Evolutionary conservation across 2,888 invertebrate species (phyloP), one percentile per base, ranked within the genome.

Genomic region (Eilema caniola): DNA sequence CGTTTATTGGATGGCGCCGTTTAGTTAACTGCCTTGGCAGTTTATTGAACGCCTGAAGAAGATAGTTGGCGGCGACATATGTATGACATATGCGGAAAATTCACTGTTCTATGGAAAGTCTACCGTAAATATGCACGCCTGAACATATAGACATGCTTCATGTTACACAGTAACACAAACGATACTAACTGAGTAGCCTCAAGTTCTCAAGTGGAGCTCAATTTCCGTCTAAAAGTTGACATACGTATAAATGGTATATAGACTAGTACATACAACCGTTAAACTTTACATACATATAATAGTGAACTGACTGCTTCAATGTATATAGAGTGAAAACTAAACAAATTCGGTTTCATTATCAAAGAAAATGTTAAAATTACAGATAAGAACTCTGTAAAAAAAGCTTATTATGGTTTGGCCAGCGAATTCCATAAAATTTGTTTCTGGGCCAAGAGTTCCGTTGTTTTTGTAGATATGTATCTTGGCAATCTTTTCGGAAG

Each of bases 401-500:
- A 33, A 20, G 60, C 31, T 61, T 20, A 61, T 61, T 61, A 61
- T 20, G 31, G 61, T 61, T 61, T 8, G 31, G 61, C 33, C 61
- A n/a, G n/a, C 28, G n/a, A 61, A 61, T 61, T 28, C 11, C 61
- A 61, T n/a, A 61, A 61, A 61, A 61, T 31, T 28, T 61, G 33
- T 64, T 53, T 62, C 14, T 23, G 56, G 31, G 20, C 25, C 11
- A 53, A 37, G 12, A 60, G 14, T 16, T 24, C 11, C 0, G 7
- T 67, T 71, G 23, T 71, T 71, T 66, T 63, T 66, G 4, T 14
- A 37, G 59, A 63, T 53, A 69, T n/a, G n/a, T 66, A 23, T 69
- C 63, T 69, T 69, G 62, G 65, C 62, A 75, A 77, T 70, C 62
- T 70, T 77, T 70, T 65, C 69, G 68, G 56, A 70, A 80, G 67